Base-by-base conservation (phyloP, 2,797 vertebrate genomes). In the Sebastolobus alascanus region DNA sequence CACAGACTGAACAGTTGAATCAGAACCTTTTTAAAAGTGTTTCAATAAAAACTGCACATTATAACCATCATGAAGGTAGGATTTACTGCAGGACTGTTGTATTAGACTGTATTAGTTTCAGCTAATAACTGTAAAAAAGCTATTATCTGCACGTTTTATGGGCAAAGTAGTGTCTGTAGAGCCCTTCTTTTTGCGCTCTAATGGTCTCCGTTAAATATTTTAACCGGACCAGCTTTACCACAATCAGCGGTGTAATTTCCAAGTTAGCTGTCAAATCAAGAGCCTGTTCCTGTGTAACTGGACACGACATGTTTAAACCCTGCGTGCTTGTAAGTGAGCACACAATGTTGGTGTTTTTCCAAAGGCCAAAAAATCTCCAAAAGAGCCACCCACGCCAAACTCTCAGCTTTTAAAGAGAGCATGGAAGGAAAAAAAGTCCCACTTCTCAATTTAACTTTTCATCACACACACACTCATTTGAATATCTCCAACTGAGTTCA, bases 401-500 rank as follows among this genome's bases (percentile, higher is more conserved):
- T 61, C 46, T 55, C 20, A 25, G 27, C 40, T 64, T 64, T 69
- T 18, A 68, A 40, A 59, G 79, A 22, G 18, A 33, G 43, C 4
- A 2, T 6, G 5, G 38, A 25, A 11, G 20, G 25, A n/a, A 18
- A 66, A 55, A 54, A 29, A 46, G 11, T n/a, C 25, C 18, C 38
- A 27, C 11, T 54, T 75, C 35, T 60, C 9, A 6, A 35, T 35
- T 43, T n/a, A 67, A 83, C 65, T 55, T n/a, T n/a, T n/a, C n/a
- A n/a, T n/a, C 25, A 25, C 69, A 54, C 46, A 8, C 61, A 4
- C 59, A 8, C 74, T 75, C 63, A 81, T 88, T 63, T 86, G 63
- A 91, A 89, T 88, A 85, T 82, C 85, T 75, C 90, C 89, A 73
- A 75, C 83, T 38, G 82, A 87, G 90, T 90, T 90, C 78, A 78